Evolutionary conservation across 2,113 vertebrate species (phyloP).

Genomic region (Zosterops pallidus): DNA sequence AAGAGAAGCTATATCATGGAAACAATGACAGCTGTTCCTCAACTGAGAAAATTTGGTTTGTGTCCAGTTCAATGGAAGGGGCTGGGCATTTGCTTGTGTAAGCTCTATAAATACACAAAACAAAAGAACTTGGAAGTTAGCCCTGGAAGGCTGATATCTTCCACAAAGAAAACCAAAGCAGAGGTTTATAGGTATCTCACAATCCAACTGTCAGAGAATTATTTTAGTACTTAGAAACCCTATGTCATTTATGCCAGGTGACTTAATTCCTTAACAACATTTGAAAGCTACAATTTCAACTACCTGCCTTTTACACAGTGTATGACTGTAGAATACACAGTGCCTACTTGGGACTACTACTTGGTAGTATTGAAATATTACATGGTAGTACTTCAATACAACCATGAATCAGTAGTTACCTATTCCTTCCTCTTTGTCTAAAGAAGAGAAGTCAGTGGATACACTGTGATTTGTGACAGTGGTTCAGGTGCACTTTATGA

Average conservation of each 20-base stretch:
- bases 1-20: neutral
- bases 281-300: neutral
- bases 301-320: neutral
- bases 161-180: neutral
- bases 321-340: neutral
- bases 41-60: neutral
- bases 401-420: neutral
- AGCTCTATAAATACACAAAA: neutral
- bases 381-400: neutral
- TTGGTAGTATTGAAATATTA: too few relatives aligned
- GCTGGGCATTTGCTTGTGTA: neutral
- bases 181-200: neutral
- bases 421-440: neutral
- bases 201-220: neutral
- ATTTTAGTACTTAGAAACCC: neutral
- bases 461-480: neutral
- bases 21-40: neutral
- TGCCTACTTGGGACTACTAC: neutral
- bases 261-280: neutral
- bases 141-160: neutral
- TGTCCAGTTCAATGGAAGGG: neutral
- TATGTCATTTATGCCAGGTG: neutral
- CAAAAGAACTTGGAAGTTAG: neutral
- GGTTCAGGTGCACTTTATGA: neutral
- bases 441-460: neutral